Base-by-base conservation (phyloP, 2,888 invertebrate species). In the Buathra laborator region DNA sequence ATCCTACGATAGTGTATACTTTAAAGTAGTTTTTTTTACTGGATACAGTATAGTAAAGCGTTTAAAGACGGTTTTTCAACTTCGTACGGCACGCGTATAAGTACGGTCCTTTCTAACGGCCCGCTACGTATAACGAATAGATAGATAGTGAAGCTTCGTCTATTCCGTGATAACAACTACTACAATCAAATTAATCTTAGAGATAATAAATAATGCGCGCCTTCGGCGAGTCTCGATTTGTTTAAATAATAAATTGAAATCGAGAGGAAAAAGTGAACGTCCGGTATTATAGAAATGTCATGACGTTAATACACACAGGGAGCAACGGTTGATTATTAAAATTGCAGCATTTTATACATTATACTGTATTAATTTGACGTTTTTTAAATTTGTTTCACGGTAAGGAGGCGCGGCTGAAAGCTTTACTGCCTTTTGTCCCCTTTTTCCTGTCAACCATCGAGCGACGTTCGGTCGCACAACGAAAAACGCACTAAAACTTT, bases 361-460 rank as follows among this genome's bases (percentile, higher is more conserved):
- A 62, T 62, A 19, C 48, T 66, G 16, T 10, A 9, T 19, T 32
- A 64, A 4, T 19, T 64, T 24, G 24, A 3, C 24, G n/a, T 59
- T 44, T 24, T 59, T 72, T 43, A 37, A 43, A 51, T 64, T 53
- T 64, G 24, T 70, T 53, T 44, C 16, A n/a, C 24, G 43, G 51
- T 16, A 19, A 70, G 44, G 53, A 29, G 37, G 64, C 29, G 19
- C 29, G 16, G 9, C 32, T 37, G 71, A 32, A 53, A 19, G n/a
- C 56, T 66, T 44, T n/a, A 44, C 64, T 48, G 71, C 2, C 44
- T n/a, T 32, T n/a, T 9, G 5, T 14, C 59, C 24, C 76, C 66
- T 66, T 66, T 74, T 68, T 74, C 68, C 71, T 67, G 82, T 78
- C 77, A 72, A 72, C 82, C 56, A 78, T 59, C 66, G 66, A 70